Percentiles rank a stretch among this genome's conserved stretches.
Evolutionary conservation across 2,888 invertebrate genomes (phyloP).

Genomic region (Belgica antarctica): DNA sequence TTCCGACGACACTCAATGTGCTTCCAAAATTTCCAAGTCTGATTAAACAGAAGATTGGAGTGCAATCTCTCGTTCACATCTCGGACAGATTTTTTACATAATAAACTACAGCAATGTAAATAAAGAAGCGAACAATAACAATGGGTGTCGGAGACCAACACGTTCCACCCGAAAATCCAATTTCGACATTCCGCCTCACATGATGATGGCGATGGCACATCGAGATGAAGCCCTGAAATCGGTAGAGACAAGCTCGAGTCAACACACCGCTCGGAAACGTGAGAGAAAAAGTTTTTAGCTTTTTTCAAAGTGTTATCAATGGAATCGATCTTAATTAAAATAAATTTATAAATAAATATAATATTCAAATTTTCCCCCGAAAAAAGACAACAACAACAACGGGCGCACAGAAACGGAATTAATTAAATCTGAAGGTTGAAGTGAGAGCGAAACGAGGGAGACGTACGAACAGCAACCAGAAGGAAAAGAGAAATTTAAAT

Average conservation of each 20-base stretch:
- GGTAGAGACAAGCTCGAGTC: background rate
- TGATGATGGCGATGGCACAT: conserved; percentile 8
- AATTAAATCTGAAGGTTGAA: conserved; percentile 38
- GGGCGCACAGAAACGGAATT: conserved; percentile 29
- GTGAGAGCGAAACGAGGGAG: conserved; percentile 3
- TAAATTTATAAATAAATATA: conserved; percentile 40
- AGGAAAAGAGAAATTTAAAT: conserved; percentile 39
- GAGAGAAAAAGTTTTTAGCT: conserved; percentile 34
- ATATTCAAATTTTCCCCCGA: conserved; percentile 39
- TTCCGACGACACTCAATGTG: background rate
- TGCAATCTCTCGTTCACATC: background rate
- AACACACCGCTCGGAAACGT: conserved; percentile 11
- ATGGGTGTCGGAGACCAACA: background rate
- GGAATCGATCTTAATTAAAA: conserved; percentile 43
- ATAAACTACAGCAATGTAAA: background rate
- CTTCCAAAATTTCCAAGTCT: too few species aligned
- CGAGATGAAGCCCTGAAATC: conserved; percentile 9
- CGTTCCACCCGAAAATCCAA: conserved; percentile 22
- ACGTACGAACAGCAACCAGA: too few species aligned
- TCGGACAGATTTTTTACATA: background rate
- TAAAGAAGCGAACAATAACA: background rate
- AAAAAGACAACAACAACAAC: conserved; percentile 5
- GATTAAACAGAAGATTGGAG: conserved; percentile 26
- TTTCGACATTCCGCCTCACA: background rate
- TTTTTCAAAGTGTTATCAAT: conserved; percentile 11